Percentiles rank a stretch among this genome's conserved stretches.
These are phyloP conservation scores for Brachionus paranguensis DNA, from an alignment of 1,140 invertebrate species.

Conservation along the genomic window DNA sequence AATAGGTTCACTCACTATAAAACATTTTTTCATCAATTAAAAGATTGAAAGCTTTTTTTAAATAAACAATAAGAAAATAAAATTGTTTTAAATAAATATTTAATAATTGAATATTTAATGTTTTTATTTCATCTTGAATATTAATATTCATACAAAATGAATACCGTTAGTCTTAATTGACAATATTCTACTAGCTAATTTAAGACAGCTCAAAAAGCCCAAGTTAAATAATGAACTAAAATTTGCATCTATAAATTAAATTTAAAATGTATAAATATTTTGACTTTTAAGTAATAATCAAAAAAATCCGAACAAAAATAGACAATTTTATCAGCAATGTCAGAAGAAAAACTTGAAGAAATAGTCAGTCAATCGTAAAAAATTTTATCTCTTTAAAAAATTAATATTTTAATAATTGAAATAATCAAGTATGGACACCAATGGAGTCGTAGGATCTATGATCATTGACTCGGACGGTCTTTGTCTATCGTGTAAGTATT, in stretches of 20 bases:
- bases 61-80: no score
- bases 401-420: neutral
- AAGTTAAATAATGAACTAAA: neutral
- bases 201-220: neutral
- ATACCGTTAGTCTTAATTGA: no score
- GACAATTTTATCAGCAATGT: neutral
- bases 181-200: neutral
- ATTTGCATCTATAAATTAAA: neutral
- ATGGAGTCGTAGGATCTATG: slow-evolving; percentile 27
- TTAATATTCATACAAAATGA: no score
- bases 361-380: slow-evolving; percentile 17
- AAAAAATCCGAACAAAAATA: neutral
- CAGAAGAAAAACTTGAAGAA: slow-evolving; percentile 27
- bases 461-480: slow-evolving; percentile 27
- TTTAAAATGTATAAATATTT: neutral
- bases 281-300: neutral
- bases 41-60: no score
- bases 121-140: no score
- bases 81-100: no score
- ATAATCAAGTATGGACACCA: neutral
- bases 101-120: no score
- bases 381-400: no score
- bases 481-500: slow-evolving; percentile 29
- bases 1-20: no score
- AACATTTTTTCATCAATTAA: no score